Conservation (phyloP, 1,140 invertebrate genomes). For the Laupala kohalensis region DNA sequence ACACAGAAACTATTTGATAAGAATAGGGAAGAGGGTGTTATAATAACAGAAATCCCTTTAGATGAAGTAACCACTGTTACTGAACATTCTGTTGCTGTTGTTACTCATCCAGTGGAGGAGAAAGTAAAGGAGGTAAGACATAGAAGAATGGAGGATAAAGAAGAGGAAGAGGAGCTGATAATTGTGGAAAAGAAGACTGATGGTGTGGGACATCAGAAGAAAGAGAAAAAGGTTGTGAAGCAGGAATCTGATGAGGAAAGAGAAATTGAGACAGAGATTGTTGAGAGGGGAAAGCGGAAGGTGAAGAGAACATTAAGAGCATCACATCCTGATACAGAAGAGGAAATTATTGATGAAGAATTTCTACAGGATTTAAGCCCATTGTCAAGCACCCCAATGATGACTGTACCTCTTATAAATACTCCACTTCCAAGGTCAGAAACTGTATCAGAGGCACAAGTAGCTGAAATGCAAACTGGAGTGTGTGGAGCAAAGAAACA, state of each 20-base stretch:
- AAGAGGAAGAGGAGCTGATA: conserved; percentile 27
- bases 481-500: conserved; percentile 14
- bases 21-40: conserved; percentile 21
- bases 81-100: conserved; percentile 16
- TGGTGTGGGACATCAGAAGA: conserved; percentile 19
- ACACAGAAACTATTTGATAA: conserved; percentile 10
- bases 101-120: conserved; percentile 18
- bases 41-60: conserved; percentile 26
- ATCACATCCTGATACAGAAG: conserved; percentile 21
- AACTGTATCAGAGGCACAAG: conserved; percentile 19
- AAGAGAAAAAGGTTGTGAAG: conserved; percentile 20
- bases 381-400: conserved; percentile 12
- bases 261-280: conserved; percentile 13
- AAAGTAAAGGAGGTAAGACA: conserved; percentile 12
- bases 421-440: conserved; percentile 18
- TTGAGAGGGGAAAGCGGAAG: conserved; percentile 19
- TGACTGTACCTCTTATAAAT: conserved; percentile 20
- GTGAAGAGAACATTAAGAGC: conserved; percentile 25
- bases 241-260: conserved; percentile 26
- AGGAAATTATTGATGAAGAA: conserved; percentile 29
- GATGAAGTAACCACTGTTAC: conserved; percentile 17
- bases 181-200: conserved; percentile 26
- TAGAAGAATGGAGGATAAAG: conserved; percentile 21
- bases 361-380: conserved; percentile 20
- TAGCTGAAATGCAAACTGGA: conserved; percentile 18